Base-by-base conservation (phyloP, 2,888 invertebrate genomes). In the Rhimphoctona megacephalus region DNA sequence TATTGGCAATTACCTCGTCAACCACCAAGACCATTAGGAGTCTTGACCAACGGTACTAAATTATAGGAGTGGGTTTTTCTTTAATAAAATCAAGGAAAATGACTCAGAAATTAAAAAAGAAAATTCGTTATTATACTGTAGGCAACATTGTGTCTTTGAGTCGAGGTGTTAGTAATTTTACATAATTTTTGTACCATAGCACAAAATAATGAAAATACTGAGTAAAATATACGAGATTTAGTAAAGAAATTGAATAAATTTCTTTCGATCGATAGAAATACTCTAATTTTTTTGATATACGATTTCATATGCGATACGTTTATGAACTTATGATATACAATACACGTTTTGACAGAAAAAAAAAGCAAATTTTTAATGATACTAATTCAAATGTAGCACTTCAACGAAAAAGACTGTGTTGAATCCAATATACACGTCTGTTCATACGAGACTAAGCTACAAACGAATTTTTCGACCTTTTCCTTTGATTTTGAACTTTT, bases 1-100 rank as follows among this genome's bases (percentile, higher is more conserved):
- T 33, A 87, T 87, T 80, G 76, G 76, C 85, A 84, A 87, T 87
- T 87, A 87, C 66, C 57, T 79, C 76, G 43, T 77, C 74, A 76
- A 87, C 78, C 81, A 74, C 74, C 84, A 66, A 76, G 76, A 77
- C 86, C 79, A 87, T 84, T 80, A 82, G 76, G 66, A 82, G 46
- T 70, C 66, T 70, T 33, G 46, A 66, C 66, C 57, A 1, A 61
- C 57, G 36, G 14, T 79, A 80, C 81, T 72, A 61, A 76, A 79
- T 82, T 82, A 82, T 74, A 19, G 36, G 39, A 39, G 46, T 73
- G 30, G 77, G 25, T 64, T 67, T 81, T 83, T 69, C 70, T 3
- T 69, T 74, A 80, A 70, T 69, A 33, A 25, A 19, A 73, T 57
- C 46, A 22, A 61, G 8, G 43, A 49, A 76, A 80, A 64, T 43